Conservation (phyloP, 2,888 invertebrate genomes). For the Volucella inflata region DNA sequence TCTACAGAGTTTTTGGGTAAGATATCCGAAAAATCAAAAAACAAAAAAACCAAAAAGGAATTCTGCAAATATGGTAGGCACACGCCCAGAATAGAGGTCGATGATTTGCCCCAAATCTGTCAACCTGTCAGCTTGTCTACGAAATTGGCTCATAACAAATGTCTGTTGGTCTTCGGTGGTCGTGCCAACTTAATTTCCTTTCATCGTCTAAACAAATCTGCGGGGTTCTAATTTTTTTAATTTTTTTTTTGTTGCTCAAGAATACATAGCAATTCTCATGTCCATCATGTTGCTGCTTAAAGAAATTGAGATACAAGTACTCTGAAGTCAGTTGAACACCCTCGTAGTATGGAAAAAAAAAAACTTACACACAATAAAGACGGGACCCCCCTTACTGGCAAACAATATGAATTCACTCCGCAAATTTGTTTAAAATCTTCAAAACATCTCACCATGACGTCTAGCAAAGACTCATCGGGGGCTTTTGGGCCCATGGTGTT, state of each 20-base stretch:
- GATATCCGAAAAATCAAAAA: neutral
- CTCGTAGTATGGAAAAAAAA: constrained; percentile 1
- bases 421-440: constrained; percentile 52
- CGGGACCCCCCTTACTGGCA: too few relatives aligned
- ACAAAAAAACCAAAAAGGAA: neutral
- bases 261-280: constrained; percentile 57
- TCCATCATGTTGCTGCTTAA: constrained; percentile 41
- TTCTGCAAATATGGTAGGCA: constrained; percentile 6
- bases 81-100: constrained; percentile 25
- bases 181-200: constrained; percentile 38
- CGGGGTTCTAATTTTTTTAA: too few relatives aligned
- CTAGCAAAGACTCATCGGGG: constrained; percentile 40
- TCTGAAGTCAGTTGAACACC: neutral
- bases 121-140: constrained; percentile 38
- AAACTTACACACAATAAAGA: neutral
- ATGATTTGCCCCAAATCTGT: constrained; percentile 40
- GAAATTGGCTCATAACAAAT: constrained; percentile 38
- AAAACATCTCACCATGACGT: constrained; percentile 21
- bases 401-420: constrained; percentile 59
- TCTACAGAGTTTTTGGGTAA: constrained; percentile 23
- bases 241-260: neutral
- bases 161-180: neutral
- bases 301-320: constrained; percentile 53
- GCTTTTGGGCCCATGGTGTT: too few relatives aligned
- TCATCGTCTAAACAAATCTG: constrained; percentile 14